Evolutionary conservation across 1,140 invertebrate species (phyloP).

Genomic region (Cydia pomonella): DNA sequence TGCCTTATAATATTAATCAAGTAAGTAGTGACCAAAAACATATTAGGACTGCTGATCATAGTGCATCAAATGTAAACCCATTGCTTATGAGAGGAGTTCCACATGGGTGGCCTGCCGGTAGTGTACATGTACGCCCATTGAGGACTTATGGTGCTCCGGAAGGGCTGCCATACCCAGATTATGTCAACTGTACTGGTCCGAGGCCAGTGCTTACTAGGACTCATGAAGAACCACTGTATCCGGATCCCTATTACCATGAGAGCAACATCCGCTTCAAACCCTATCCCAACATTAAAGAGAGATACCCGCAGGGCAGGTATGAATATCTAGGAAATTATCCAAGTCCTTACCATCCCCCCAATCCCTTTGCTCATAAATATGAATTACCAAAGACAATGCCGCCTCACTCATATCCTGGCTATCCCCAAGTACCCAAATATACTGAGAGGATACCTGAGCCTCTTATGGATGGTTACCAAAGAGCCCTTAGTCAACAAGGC

Average conservation of each 20-base stretch:
- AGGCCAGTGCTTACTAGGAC: constrained; percentile 57
- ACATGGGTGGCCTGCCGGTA: constrained; percentile 56
- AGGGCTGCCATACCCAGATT: constrained; percentile 67
- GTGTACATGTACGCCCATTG: constrained; percentile 54
- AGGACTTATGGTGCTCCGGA: constrained; percentile 64
- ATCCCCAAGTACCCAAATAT: constrained; percentile 70
- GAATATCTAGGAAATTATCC: constrained; percentile 70
- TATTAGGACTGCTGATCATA: constrained; percentile 59
- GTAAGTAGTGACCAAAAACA: constrained; percentile 65
- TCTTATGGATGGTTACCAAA: constrained; percentile 65
- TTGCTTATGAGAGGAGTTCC: constrained; percentile 48
- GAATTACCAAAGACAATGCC: constrained; percentile 62
- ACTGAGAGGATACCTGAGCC: constrained; percentile 63
- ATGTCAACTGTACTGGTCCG: constrained; percentile 56
- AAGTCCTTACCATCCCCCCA: constrained; percentile 61
- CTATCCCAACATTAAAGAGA: constrained; percentile 67
- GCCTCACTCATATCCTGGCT: constrained; percentile 63
- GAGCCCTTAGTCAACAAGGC: constrained; percentile 52
- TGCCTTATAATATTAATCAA: constrained; percentile 73
- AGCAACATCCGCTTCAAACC: constrained; percentile 70
- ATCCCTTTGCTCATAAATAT: constrained; percentile 64
- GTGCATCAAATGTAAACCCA: constrained; percentile 59
- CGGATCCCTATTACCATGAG: constrained; percentile 63
- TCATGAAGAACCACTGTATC: constrained; percentile 48
- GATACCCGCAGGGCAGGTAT: constrained; percentile 70